Percentiles rank a stretch among this genome's conserved stretches.
These are phyloP conservation scores for Paracentrotus lividus DNA, from an alignment of 53 echinoderm and acorn worm species.

Conservation along the genomic window DNA sequence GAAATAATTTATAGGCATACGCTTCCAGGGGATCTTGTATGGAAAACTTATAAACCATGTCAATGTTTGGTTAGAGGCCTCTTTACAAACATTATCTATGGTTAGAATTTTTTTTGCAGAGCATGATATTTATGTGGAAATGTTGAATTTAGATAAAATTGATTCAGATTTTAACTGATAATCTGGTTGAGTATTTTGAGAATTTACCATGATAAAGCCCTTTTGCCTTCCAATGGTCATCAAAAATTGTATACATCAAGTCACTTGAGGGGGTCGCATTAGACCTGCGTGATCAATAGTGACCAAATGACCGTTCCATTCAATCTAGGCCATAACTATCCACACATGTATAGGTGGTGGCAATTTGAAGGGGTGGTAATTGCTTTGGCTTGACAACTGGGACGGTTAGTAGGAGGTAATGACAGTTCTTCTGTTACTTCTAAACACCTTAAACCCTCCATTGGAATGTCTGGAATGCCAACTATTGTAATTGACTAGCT, in stretches of 20 bases:
- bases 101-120: no score
- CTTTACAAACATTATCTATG: no score
- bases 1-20: no score
- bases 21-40: no score
- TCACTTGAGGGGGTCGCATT: neutral
- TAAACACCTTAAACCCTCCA: slow-evolving; percentile 50
- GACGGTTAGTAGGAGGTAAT: slow-evolving; percentile 45
- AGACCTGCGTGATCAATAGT: neutral
- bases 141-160: no score
- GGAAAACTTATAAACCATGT: no score
- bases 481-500: slow-evolving; percentile 38
- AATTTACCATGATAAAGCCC: neutral
- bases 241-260: neutral
- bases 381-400: slow-evolving; percentile 55
- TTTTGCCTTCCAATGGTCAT: neutral
- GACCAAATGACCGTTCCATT: slow-evolving; percentile 13
- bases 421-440: slow-evolving; percentile 22
- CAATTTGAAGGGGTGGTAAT: slow-evolving; percentile 31
- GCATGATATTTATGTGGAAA: no score
- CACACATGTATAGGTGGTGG: neutral
- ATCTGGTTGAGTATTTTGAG: no score
- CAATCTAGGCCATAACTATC: neutral
- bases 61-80: no score
- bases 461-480: slow-evolving; percentile 46
- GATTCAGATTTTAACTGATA: no score